Base-by-base conservation (phyloP, 2,797 vertebrate genomes). In the Sternotherus odoratus region DNA sequence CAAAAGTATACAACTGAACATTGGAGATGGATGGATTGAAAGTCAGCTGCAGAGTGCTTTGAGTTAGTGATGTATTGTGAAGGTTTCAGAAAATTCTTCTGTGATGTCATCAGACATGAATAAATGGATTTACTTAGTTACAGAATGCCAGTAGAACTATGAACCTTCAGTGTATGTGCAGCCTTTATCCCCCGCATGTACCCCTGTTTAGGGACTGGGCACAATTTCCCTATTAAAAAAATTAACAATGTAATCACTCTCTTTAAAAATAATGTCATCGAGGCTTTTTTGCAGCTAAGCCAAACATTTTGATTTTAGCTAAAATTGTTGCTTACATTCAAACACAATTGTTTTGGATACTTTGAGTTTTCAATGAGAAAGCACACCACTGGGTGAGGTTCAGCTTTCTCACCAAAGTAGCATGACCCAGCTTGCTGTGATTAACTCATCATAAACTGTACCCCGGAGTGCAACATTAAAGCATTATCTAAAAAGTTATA, bases 331-430 rank as follows among this genome's bases (percentile, higher is more conserved):
- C 86, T 80, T 95, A 90, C 80, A 91, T 97, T 95, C 92, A 95
- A 93, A 87, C 0, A 0, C 91, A 95, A 97, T 97, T 96, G 91
- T 84, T 96, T 83, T 94, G 1, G 3, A 86, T 84, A 53, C 90
- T 96, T 94, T 96, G 94, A 95, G 95, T 91, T 92, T 95, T 83
- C 74, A 95, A 50, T 19, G 33, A 66, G 94, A 97, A 96, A 88
- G 85, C 92, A 95, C 92, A 88, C 85, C 90, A 48, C 74, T 96
- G 96, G 94, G 93, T 91, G 95, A 97, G 96, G 96, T 96, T 96
- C 94, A 93, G 91, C 43, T 95, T 96, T 95, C 95, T 96, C 86
- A 93, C 94, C 93, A 80, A 94, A 82, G 51, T 92, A 80, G 91
- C 95, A 92, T 95, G 96, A 96, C 86, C 46, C 86, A 96, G 75